Evolutionary conservation across 2,888 invertebrate species (phyloP), one percentile per base, ranked within the genome.

Genomic region (Stenurella melanura): DNA sequence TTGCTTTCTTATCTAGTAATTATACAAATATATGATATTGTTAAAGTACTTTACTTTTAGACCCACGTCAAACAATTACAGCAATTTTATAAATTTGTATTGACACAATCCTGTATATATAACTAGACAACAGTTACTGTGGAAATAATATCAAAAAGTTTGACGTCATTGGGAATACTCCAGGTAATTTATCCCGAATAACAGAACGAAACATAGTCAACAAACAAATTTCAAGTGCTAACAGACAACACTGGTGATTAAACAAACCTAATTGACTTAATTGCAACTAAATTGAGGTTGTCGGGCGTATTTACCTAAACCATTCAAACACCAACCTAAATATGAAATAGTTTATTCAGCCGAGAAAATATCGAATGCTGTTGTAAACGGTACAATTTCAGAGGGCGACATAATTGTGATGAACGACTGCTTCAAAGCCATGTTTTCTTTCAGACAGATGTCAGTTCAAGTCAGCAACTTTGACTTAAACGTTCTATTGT

Each of bases 191-290:
- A 42, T 21, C 42, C 42, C 15, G 42, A 70, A 70, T 70, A 60
- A 19, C 21, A n/a, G 58, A 70, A 60, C 60, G 30, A 60, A 34
- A 56, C 38, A 26, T 11, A 7, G 54, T 30, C 67, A 70, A 77
- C 75, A 74, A 77, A 80, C 75, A 80, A 75, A 78, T 80, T 80
- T 77, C 70, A 56, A 80, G 81, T 78, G 79, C 76, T 73, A 79
- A 79, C 80, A 80, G 79, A 74, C 77, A 83, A 78, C 80, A 75
- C 71, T 78, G 79, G 75, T 75, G 80, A 81, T 81, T 80, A 81
- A 80, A 83, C 79, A 83, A 77, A 80, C 79, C 73, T 77, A 81
- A 81, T 81, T 82, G 82, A 82, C 81, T 82, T 78, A 80, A 82
- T 81, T 75, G 75, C 78, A 70, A 68, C 70, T 77, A 74, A 81